Conservation (phyloP, 2,888 invertebrate species). For the Catocala sponsa region DNA sequence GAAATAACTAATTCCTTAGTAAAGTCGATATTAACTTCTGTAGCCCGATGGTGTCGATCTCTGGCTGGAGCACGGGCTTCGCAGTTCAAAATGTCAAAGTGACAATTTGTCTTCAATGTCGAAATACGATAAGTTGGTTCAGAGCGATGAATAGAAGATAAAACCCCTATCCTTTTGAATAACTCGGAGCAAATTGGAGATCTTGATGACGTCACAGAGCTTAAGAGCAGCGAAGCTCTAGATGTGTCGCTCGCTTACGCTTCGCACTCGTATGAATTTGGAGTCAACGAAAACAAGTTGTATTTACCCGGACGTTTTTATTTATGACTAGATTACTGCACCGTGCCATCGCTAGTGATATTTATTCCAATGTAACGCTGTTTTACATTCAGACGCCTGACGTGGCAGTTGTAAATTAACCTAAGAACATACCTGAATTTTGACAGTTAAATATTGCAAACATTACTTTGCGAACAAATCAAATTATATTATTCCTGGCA, state of each 20-base stretch:
- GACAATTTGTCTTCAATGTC: conserved; percentile 38
- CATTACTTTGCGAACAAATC: too few species aligned
- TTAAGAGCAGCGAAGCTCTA: conserved; percentile 52
- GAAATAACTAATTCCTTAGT: conserved; percentile 19
- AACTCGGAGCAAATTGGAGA: conserved; percentile 61
- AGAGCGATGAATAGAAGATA: conserved; percentile 55
- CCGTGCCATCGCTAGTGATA: conserved; percentile 30
- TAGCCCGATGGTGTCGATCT: conserved; percentile 24
- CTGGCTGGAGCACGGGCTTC: conserved; percentile 8
- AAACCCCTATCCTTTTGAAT: conserved; percentile 59
- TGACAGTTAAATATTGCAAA: too few species aligned
- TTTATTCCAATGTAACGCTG: conserved; percentile 29
- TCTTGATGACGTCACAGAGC: conserved; percentile 60
- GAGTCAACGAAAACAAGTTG: conserved; percentile 41
- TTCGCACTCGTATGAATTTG: conserved; percentile 52
- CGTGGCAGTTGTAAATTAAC: conserved; percentile 6
- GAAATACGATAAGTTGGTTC: conserved; percentile 57
- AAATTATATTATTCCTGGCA: too few species aligned
- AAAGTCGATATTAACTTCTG: conserved; percentile 26
- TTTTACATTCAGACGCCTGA: conserved; percentile 25
- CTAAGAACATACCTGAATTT: too few species aligned
- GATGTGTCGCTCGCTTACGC: conserved; percentile 52
- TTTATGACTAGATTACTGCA: conserved; percentile 38
- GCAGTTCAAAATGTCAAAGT: conserved; percentile 39
- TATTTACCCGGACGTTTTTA: conserved; percentile 41